Percentiles rank a stretch among this genome's conserved stretches.
These are phyloP conservation scores for Mobula hypostoma DNA, from an alignment of 2,113 vertebrate genomes.

Conservation along the genomic window DNA sequence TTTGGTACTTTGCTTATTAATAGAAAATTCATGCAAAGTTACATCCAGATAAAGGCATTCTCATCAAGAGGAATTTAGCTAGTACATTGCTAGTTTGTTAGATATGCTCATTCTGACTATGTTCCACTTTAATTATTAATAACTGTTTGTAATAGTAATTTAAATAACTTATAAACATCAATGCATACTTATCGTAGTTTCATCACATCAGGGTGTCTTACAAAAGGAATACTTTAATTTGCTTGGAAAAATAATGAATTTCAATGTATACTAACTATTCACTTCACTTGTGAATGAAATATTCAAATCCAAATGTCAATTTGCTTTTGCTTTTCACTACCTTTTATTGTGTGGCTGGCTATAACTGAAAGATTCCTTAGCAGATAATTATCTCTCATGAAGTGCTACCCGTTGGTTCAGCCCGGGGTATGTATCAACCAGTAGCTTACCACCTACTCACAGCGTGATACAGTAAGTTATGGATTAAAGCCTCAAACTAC, in stretches of 20 bases:
- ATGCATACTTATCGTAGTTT: constrained; percentile 60
- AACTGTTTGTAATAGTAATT: constrained; percentile 67
- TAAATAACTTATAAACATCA: constrained; percentile 67
- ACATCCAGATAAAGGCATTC: background rate
- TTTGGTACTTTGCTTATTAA: background rate
- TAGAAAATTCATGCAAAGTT: background rate
- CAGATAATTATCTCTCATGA: background rate
- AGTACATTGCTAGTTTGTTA: constrained; percentile 59
- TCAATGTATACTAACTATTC: constrained; percentile 48
- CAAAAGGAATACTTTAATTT: constrained; percentile 61
- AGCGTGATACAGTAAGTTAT: background rate
- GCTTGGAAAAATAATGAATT: constrained; percentile 57
- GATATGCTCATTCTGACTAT: constrained; percentile 65
- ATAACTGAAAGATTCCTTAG: background rate
- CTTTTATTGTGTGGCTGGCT: background rate
- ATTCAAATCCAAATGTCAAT: background rate
- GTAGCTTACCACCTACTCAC: too few species aligned
- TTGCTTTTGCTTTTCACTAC: background rate
- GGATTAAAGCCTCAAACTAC: background rate
- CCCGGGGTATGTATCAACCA: background rate
- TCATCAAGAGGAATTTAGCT: constrained; percentile 52
- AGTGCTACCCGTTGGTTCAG: background rate
- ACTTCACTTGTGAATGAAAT: background rate
- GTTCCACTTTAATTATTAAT: constrained; percentile 65
- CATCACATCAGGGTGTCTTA: constrained; percentile 34